phyloP scores from a whole-genome alignment of 2,888 invertebrate species.

The Deilephila porcellus region DNA sequence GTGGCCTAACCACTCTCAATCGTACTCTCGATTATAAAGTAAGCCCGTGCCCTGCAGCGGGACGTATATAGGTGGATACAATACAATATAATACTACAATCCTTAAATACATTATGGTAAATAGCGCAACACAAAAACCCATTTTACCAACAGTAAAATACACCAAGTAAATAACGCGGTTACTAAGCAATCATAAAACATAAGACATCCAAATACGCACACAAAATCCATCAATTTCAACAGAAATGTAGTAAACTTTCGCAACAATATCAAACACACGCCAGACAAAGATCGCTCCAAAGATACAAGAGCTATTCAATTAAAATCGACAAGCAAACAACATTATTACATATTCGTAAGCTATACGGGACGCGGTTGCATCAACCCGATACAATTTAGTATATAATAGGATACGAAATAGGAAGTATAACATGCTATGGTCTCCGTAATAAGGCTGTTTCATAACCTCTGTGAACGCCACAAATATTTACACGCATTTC shows the following conservation, averaged over 20 bases:
- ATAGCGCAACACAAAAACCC: too few species aligned
- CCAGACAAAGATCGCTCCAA: slow-evolving; percentile 21
- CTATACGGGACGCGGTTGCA: slow-evolving; percentile 8
- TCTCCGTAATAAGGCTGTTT: slow-evolving; percentile 64
- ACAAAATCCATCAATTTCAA: not conserved
- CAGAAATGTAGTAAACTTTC: not conserved
- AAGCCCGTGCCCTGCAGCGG: too few species aligned
- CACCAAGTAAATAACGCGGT: too few species aligned
- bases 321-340: slow-evolving; percentile 25
- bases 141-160: too few species aligned
- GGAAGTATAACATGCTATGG: slow-evolving; percentile 34
- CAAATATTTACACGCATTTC: slow-evolving; percentile 78
- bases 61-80: too few species aligned
- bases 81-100: too few species aligned
- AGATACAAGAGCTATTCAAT: slow-evolving; percentile 26
- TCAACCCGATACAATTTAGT: slow-evolving; percentile 20
- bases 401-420: slow-evolving; percentile 37
- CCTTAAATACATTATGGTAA: too few species aligned
- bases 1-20: too few species aligned
- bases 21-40: too few species aligned
- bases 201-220: not conserved
- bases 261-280: slow-evolving; percentile 15
- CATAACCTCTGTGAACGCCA: slow-evolving; percentile 65
- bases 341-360: slow-evolving; percentile 25
- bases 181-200: too few species aligned